Percentiles rank a stretch among this genome's conserved stretches.
phyloP scores from a whole-genome alignment of 2,888 invertebrate species.

The Eristalinus aeneus region DNA sequence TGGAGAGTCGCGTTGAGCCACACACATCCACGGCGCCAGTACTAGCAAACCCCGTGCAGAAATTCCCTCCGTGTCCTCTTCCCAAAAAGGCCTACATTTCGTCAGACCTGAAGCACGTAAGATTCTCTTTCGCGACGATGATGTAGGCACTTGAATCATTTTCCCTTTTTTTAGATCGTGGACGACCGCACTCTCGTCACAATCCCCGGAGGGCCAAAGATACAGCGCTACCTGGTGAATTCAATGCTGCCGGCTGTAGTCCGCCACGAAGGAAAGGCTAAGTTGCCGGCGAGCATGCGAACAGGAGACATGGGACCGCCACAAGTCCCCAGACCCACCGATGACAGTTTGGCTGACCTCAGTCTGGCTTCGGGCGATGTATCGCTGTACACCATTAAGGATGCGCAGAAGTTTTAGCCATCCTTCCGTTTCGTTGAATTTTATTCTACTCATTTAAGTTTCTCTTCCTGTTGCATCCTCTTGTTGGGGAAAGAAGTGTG shows the following conservation, averaged over 20 bases:
- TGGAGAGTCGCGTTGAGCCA: conserved; percentile 74
- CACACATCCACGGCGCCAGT: neutral
- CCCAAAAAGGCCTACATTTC: conserved; percentile 79
- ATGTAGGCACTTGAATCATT: neutral
- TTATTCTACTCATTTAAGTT: conserved; percentile 34
- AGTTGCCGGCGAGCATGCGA: conserved; percentile 70
- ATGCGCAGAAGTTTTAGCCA: conserved; percentile 79
- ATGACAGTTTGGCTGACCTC: conserved; percentile 79
- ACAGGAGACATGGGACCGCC: conserved; percentile 35
- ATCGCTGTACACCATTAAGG: conserved; percentile 79
- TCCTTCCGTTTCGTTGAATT: neutral
- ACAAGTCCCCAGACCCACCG: conserved; percentile 58
- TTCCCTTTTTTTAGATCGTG: conserved; percentile 73
- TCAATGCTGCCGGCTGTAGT: conserved; percentile 77
- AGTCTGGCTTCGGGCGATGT: conserved; percentile 80
- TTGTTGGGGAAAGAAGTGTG: neutral
- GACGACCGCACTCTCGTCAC: conserved; percentile 78
- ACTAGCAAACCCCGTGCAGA: neutral
- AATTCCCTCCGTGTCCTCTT: conserved; percentile 65
- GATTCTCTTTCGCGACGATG: conserved; percentile 8
- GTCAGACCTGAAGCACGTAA: conserved; percentile 77
- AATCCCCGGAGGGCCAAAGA: conserved; percentile 78
- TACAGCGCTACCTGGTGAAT: conserved; percentile 77
- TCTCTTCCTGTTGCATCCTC: neutral
- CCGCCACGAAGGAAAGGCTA: conserved; percentile 79